These are phyloP conservation scores for Pangasianodon hypophthalmus DNA, from an alignment of 2,113 vertebrate species.

Conservation along the genomic window DNA sequence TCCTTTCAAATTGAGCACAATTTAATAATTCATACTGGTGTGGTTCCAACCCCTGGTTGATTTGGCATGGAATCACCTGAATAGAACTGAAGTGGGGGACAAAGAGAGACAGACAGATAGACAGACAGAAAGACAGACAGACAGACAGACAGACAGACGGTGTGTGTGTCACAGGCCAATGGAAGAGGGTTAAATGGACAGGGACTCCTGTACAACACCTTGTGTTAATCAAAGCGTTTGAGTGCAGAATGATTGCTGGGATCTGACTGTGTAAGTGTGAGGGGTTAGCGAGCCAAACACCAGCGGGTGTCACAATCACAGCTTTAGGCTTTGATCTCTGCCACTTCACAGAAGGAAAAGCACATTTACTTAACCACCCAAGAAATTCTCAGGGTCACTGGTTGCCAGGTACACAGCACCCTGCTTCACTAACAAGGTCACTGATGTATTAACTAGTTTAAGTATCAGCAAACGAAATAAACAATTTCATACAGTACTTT, in stretches of 20 bases:
- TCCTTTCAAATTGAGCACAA: background rate
- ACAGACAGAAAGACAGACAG: background rate
- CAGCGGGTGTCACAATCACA: constrained; percentile 60
- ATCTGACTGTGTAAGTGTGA: constrained; percentile 69
- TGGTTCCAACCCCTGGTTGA: too few species aligned
- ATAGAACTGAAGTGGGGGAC: background rate
- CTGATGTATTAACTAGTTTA: background rate
- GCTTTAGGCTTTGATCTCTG: constrained; percentile 67
- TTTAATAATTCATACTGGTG: background rate
- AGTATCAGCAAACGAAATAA: background rate
- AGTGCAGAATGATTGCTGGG: constrained; percentile 65
- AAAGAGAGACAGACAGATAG: background rate
- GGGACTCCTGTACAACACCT: constrained; percentile 61
- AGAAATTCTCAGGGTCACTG: constrained; percentile 22
- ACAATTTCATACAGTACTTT: background rate
- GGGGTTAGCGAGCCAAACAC: constrained; percentile 64
- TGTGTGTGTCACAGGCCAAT: constrained; percentile 1
- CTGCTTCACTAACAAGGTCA: background rate
- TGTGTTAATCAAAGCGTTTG: constrained; percentile 66
- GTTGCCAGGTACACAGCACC: background rate
- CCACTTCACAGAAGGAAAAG: constrained; percentile 31
- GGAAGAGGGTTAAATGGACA: constrained; percentile 57
- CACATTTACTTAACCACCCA: constrained; percentile 22
- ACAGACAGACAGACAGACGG: background rate
- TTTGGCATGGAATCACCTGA: too few species aligned